Evolutionary conservation across 2,797 vertebrate species (phyloP).

Genomic region (Halcyon badia): DNA sequence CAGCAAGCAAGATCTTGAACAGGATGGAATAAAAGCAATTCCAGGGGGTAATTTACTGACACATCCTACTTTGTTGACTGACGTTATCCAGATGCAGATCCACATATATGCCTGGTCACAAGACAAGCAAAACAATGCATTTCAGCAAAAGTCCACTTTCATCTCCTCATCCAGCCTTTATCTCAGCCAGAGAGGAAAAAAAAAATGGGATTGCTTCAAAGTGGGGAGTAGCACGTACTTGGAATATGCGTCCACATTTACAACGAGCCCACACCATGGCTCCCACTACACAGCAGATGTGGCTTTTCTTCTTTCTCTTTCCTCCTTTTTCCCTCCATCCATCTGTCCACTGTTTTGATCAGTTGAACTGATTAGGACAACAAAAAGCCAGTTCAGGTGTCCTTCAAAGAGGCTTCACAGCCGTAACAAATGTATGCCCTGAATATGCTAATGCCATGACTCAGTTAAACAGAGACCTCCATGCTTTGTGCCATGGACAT

Average conservation of each 20-base stretch:
- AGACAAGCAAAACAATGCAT: background rate
- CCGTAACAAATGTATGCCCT: accelerated
- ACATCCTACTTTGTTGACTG: background rate
- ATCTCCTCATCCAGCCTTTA: background rate
- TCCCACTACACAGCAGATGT: background rate
- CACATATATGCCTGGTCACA: background rate
- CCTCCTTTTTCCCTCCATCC: background rate
- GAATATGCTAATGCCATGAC: background rate
- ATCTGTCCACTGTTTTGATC: background rate
- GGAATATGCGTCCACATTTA: background rate
- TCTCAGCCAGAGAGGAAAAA: background rate
- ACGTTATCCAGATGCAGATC: background rate
- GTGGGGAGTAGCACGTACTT: background rate
- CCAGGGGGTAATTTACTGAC: background rate
- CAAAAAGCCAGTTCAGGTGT: background rate
- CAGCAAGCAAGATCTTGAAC: background rate
- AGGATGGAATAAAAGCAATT: background rate
- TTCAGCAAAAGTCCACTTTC: background rate
- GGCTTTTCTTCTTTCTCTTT: background rate
- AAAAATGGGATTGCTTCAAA: background rate
- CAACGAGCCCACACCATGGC: background rate
- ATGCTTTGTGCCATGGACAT: background rate
- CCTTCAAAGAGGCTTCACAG: background rate
- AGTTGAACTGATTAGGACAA: background rate
- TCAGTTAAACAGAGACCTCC: background rate